Percentiles rank a stretch among this genome's conserved stretches.
These are phyloP conservation scores for Conus ventricosus DNA, from an alignment of 1,140 invertebrate species.

Conservation along the genomic window DNA sequence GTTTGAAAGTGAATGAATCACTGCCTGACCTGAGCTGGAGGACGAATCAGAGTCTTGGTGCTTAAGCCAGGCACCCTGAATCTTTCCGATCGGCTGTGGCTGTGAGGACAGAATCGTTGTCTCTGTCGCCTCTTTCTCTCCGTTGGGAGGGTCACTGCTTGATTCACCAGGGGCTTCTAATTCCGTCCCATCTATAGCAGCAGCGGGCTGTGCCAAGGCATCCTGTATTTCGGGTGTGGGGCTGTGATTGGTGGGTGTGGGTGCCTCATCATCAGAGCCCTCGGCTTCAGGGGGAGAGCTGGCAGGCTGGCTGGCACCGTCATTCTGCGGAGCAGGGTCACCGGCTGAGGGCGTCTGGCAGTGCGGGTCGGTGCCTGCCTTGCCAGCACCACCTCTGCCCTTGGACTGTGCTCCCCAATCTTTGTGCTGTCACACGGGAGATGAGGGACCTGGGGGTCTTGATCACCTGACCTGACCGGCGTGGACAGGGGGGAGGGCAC, in stretches of 20 bases:
- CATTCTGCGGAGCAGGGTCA: background rate
- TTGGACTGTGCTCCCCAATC: conserved; percentile 39
- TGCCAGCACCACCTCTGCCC: conserved; percentile 32
- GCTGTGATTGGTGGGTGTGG: conserved; percentile 37
- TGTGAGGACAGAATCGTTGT: background rate
- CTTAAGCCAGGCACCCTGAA: conserved; percentile 23
- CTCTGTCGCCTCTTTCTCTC: background rate
- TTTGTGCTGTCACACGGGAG: background rate
- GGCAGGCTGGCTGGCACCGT: background rate
- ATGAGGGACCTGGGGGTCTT: background rate
- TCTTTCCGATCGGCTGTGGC: conserved; percentile 20
- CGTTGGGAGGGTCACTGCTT: background rate
- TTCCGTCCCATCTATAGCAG: background rate
- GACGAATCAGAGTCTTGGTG: conserved; percentile 40
- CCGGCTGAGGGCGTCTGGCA: background rate
- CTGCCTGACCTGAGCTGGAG: conserved; percentile 50
- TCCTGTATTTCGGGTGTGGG: background rate
- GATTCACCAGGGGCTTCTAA: background rate
- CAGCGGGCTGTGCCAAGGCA: background rate
- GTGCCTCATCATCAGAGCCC: background rate
- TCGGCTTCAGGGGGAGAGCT: background rate
- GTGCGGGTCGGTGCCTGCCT: conserved; percentile 26
- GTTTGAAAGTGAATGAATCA: conserved; percentile 43
- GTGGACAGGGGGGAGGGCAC: background rate
- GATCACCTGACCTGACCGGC: background rate